Base-by-base conservation (phyloP, 2,888 invertebrate species). In the Patella ulyssiponensis region DNA sequence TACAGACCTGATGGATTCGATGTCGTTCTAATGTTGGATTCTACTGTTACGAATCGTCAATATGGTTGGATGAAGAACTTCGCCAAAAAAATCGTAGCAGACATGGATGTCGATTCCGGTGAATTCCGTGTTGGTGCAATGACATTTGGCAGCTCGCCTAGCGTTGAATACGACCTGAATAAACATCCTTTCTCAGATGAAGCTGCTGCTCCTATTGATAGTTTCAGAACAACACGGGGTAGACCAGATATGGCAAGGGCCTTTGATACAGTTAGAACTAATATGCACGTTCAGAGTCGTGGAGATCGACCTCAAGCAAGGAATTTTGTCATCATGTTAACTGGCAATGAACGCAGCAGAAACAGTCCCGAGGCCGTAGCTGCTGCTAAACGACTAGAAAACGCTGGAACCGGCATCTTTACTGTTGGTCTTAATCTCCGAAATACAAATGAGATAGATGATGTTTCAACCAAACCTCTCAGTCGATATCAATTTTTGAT, bases 231-330 rank as follows among this genome's bases (percentile, higher is more conserved):
- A 20, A 73, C 52, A 2, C 23, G 58, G 3, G 86, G 87, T 11
- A 71, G 73, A 70, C 88, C 88, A 14, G 86, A 88, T 80, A 89
- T 87, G 12, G 87, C 86, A 9, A 72, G 79, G 11, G 88, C 88
- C 3, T 81, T 89, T n/a, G 83, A 87, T 54, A 76, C 80, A 72
- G 86, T 84, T 11, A 78, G 87, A 4, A 82, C 76, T 4, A 74
- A 76, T 20, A 87, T 87, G 84, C 88, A 88, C 77, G 82, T 81
- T 9, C 76, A 79, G 2, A 54, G 73, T 15, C 80, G 81, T 27
- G 90, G 90, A 9, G 90, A 90, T 80, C 71, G 88, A 9, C 80
- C 82, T 9, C 83, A 79, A 72, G 86, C 87, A 33, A 83, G 84
- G 51, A 88, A 89, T 77, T 83, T 85, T 71, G 82, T 87, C 54